These are phyloP conservation scores for Merodon equestris DNA, from an alignment of 2,888 invertebrate genomes.

Conservation along the genomic window DNA sequence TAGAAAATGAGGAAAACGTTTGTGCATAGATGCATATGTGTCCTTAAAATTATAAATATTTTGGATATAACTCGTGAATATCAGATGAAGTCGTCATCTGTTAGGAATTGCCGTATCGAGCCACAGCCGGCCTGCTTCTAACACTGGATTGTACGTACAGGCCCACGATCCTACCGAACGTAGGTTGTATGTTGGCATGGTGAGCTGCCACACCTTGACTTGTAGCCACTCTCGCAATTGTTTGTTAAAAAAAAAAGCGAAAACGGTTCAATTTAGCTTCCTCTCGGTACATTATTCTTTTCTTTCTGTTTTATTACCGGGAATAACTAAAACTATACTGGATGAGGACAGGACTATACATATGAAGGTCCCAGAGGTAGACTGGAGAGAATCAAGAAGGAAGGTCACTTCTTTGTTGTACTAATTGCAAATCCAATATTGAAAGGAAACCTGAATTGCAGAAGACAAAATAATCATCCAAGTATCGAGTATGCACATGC, in stretches of 20 bases:
- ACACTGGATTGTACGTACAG: neutral
- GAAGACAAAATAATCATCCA: conserved; percentile 35
- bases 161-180: neutral
- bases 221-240: conserved; percentile 48
- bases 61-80: conserved; percentile 59
- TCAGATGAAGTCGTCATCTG: conserved; percentile 52
- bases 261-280: conserved; percentile 30
- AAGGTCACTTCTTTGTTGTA: conserved; percentile 31
- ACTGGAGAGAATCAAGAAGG: neutral
- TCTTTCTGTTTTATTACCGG: conserved; percentile 12
- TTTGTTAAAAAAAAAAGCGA: conserved; percentile 6
- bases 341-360: neutral
- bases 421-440: conserved; percentile 49
- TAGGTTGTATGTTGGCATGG: neutral
- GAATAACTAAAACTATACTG: neutral
- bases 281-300: conserved; percentile 26
- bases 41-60: conserved; percentile 52
- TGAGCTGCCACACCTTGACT: conserved; percentile 38
- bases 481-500: neutral
- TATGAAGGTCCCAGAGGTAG: neutral
- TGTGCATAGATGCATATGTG: conserved; percentile 41
- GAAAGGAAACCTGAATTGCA: conserved; percentile 24
- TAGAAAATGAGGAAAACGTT: conserved; percentile 51
- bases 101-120: neutral
- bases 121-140: neutral